Evolutionary conservation across 2,797 vertebrate genomes (phyloP).

Genomic region (Cossypha dichroa): DNA sequence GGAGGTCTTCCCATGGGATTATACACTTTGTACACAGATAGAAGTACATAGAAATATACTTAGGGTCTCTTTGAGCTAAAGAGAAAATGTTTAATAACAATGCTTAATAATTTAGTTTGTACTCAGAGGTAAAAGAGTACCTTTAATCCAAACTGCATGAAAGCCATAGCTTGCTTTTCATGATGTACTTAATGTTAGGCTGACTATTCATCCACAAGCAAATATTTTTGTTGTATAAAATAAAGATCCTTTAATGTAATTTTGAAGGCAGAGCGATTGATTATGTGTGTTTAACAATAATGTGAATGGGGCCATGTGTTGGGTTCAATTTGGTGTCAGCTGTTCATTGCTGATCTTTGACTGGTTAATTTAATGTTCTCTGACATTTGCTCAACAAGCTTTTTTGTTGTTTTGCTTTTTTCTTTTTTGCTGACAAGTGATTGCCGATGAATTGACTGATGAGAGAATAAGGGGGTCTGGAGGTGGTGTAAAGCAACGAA

Average conservation of each 20-base stretch:
- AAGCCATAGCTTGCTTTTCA: not conserved
- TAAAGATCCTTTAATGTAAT: conserved; percentile 25
- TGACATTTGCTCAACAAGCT: conserved; percentile 7
- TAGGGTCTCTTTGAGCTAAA: not conserved
- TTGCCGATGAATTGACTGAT: conserved; percentile 37
- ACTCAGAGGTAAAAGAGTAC: not conserved
- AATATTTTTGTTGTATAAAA: not conserved
- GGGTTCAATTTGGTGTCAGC: conserved; percentile 55
- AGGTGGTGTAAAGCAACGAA: not conserved
- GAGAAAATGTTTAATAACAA: not conserved
- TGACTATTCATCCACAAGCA: not conserved
- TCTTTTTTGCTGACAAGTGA: not conserved
- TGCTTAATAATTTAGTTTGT: not conserved
- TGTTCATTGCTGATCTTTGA: conserved; percentile 47
- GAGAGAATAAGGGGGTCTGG: not conserved
- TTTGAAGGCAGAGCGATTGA: not conserved
- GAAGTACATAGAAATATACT: not conserved
- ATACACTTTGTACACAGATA: not conserved
- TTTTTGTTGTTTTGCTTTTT: not conserved
- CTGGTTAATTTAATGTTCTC: conserved; percentile 49
- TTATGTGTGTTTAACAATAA: conserved; percentile 23
- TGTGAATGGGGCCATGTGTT: conserved; percentile 32
- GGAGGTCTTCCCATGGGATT: not conserved
- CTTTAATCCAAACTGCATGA: not conserved
- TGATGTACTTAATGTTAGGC: not conserved